Evolutionary conservation across 2,888 invertebrate genomes (phyloP).

Genomic region (Halictus quadricinctus): DNA sequence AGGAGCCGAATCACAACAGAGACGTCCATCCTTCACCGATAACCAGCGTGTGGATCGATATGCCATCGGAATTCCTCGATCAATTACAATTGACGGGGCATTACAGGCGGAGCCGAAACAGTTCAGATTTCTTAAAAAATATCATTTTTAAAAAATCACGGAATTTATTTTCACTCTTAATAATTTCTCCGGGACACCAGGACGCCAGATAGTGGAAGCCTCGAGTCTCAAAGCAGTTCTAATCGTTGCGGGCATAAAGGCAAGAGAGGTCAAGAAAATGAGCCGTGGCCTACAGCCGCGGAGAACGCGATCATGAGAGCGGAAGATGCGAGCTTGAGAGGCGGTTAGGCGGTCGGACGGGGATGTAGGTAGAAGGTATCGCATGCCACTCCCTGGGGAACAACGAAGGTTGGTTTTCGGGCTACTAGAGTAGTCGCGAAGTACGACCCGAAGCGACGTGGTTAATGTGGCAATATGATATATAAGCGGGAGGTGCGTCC

Average conservation of each 20-base stretch:
- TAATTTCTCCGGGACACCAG: too few species aligned
- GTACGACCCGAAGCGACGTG: slow-evolving; percentile 71
- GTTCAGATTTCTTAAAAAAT: too few species aligned
- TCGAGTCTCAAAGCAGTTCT: not conserved
- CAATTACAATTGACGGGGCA: not conserved
- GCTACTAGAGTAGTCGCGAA: slow-evolving; percentile 66
- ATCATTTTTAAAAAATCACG: too few species aligned
- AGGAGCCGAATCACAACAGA: slow-evolving; percentile 63
- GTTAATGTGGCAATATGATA: slow-evolving; percentile 78
- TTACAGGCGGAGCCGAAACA: not conserved
- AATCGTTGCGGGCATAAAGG: not conserved
- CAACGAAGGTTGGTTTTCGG: slow-evolving; percentile 61
- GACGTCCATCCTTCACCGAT: slow-evolving; percentile 57
- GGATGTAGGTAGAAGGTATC: not conserved
- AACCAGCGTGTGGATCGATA: slow-evolving; percentile 5
- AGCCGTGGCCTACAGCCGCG: not conserved
- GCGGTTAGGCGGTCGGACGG: not conserved
- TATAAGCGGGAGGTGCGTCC: slow-evolving; percentile 67
- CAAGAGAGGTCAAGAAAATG: not conserved
- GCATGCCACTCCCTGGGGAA: slow-evolving; percentile 37
- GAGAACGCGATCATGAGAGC: not conserved
- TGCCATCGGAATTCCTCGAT: slow-evolving; percentile 1
- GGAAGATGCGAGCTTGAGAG: not conserved
- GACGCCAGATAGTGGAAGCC: not conserved
- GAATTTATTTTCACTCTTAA: too few species aligned